Conservation (phyloP, 2,888 invertebrate species). For the Herminia tarsipennalis region DNA sequence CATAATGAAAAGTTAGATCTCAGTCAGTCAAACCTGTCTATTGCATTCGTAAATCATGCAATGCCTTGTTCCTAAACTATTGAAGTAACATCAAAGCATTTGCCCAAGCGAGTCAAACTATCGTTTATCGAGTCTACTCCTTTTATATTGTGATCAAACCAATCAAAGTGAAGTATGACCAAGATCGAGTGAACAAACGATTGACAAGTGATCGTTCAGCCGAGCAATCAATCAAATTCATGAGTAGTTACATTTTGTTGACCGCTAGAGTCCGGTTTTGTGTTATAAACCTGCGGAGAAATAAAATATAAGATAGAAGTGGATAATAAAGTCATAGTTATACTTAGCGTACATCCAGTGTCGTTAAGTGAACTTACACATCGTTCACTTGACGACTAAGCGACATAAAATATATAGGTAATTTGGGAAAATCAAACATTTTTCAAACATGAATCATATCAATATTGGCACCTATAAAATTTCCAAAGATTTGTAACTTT, state of each 20-base stretch:
- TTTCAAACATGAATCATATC: constrained; percentile 25
- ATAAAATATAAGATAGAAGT: constrained; percentile 82
- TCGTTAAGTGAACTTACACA: constrained; percentile 60
- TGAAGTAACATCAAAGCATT: constrained; percentile 65
- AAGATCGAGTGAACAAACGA: constrained; percentile 75
- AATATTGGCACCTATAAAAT: constrained; percentile 6
- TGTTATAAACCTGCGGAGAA: constrained; percentile 86
- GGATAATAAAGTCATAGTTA: constrained; percentile 62
- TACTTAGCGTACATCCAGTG: constrained; percentile 65
- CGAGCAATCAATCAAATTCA: constrained; percentile 75
- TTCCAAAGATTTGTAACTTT: background rate
- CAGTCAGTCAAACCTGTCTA: constrained; percentile 50
- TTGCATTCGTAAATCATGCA: constrained; percentile 68
- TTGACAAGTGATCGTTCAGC: constrained; percentile 80
- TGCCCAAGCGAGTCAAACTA: constrained; percentile 73
- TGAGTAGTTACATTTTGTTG: constrained; percentile 85
- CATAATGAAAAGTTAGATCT: constrained; percentile 71
- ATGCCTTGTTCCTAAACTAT: constrained; percentile 57
- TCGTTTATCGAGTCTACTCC: constrained; percentile 71
- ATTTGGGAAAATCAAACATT: constrained; percentile 53
- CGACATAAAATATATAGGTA: constrained; percentile 68
- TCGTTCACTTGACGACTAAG: constrained; percentile 69
- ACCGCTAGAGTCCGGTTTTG: constrained; percentile 85
- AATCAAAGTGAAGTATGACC: constrained; percentile 79
- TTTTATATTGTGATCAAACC: constrained; percentile 73